A percentile compares a stretch with the other conserved stretches of the same genome.
phyloP scores from a whole-genome alignment of 2,113 vertebrate species.

The Corythoichthys haematopterus region DNA sequence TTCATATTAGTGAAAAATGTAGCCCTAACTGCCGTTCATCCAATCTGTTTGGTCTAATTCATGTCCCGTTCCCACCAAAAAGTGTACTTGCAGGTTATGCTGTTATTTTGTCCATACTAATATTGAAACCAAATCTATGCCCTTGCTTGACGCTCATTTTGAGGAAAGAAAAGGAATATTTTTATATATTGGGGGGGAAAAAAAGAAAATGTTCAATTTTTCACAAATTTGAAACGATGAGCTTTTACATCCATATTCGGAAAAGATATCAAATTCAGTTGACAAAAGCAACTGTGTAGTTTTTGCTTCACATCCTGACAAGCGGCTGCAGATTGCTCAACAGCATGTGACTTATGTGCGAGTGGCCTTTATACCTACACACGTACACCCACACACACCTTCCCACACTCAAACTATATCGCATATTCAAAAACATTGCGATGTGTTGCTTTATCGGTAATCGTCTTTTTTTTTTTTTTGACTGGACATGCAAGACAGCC shows the following conservation, averaged over 20 bases:
- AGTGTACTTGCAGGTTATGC: too few species aligned
- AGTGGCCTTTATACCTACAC: background rate
- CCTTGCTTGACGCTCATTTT: background rate
- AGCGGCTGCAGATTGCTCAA: conserved; percentile 24
- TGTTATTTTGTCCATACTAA: too few species aligned
- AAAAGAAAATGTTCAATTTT: background rate
- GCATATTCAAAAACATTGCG: background rate
- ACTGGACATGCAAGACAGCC: background rate
- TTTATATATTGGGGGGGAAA: background rate
- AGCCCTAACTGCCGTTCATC: too few species aligned
- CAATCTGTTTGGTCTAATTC: too few species aligned
- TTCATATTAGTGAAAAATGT: too few species aligned
- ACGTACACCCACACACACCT: background rate
- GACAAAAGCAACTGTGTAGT: background rate
- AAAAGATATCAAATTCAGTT: background rate
- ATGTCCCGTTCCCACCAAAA: too few species aligned
- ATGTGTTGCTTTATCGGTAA: background rate
- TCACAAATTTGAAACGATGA: background rate
- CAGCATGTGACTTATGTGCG: conserved; percentile 3
- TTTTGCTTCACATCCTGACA: conserved; percentile 33
- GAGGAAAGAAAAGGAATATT: background rate
- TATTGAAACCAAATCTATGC: too few species aligned
- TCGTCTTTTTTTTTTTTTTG: background rate
- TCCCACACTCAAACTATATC: background rate
- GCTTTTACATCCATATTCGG: background rate